These are phyloP conservation scores for Phyllotis vaccarum DNA, from an alignment of 2,797 vertebrate genomes.

Conservation along the genomic window DNA sequence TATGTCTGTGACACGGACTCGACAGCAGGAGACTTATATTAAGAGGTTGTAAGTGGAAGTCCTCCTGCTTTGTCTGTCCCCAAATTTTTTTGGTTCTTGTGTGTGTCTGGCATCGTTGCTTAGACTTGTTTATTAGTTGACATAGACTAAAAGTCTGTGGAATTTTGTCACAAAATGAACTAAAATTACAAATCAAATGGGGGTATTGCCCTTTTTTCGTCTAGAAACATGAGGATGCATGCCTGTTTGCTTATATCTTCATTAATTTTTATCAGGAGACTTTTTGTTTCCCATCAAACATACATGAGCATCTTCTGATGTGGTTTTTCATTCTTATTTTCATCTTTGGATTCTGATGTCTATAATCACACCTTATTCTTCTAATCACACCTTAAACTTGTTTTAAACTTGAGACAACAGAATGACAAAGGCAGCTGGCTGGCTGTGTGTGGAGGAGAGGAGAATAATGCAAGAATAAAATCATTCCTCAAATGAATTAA, in stretches of 20 bases:
- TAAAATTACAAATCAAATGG: constrained; percentile 8
- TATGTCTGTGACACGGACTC: neutral
- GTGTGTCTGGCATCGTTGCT: neutral
- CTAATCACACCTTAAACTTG: neutral
- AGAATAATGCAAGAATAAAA: neutral
- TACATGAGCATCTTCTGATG: neutral
- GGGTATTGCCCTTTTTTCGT: neutral
- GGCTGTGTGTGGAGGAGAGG: no score
- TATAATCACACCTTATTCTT: neutral
- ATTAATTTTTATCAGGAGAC: neutral
- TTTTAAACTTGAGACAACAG: neutral
- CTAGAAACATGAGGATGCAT: no score
- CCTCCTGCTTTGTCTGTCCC: neutral
- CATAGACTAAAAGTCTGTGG: neutral
- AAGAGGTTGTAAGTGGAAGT: neutral
- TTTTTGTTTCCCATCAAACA: neutral
- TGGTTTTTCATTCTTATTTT: constrained; percentile 1
- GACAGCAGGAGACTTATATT: neutral
- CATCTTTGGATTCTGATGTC: neutral
- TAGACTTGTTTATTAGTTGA: neutral
- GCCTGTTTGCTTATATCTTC: neutral
- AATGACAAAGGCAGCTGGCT: neutral
- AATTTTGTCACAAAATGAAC: neutral
- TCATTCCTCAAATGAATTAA: neutral
- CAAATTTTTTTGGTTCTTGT: neutral